These are phyloP conservation scores for Ectemnius lituratus DNA, from an alignment of 2,888 invertebrate genomes.

Conservation along the genomic window DNA sequence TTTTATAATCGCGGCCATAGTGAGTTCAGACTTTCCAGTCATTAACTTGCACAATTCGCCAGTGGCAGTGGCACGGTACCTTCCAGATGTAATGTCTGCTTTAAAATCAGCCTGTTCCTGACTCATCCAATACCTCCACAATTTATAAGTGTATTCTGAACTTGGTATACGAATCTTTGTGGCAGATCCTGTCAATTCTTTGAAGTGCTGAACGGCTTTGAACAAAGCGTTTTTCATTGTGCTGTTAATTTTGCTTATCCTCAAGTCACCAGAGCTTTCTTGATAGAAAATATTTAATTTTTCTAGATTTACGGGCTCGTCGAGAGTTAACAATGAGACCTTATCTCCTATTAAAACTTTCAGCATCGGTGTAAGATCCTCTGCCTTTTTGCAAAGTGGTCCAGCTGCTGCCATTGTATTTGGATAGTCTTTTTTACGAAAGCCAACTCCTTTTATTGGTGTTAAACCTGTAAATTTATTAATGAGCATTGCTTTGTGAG, in stretches of 20 bases:
- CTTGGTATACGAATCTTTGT: conserved; percentile 76
- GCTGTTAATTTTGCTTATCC: conserved; percentile 84
- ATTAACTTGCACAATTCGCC: conserved; percentile 78
- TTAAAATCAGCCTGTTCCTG: conserved; percentile 84
- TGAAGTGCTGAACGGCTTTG: conserved; percentile 78
- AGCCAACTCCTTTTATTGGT: conserved; percentile 81
- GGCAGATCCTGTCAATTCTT: conserved; percentile 71
- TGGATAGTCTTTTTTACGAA: conserved; percentile 81
- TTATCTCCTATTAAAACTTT: conserved; percentile 82
- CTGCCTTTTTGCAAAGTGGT: conserved; percentile 87
- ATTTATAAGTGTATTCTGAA: conserved; percentile 80
- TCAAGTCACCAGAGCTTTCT: conserved; percentile 85
- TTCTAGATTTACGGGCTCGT: conserved; percentile 82
- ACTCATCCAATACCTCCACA: conserved; percentile 89
- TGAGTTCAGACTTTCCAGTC: conserved; percentile 82
- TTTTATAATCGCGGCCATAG: conserved; percentile 84
- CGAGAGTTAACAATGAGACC: conserved; percentile 80
- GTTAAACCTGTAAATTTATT: conserved; percentile 80
- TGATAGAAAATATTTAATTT: conserved; percentile 88
- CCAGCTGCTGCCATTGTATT: conserved; percentile 91
- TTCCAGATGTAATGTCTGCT: conserved; percentile 82
- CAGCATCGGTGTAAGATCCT: conserved; percentile 89
- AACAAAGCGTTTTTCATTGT: conserved; percentile 84
- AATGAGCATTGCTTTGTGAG: conserved; percentile 9
- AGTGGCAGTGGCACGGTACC: conserved; percentile 68